These are phyloP conservation scores for Spodoptera litura DNA, from an alignment of 1,140 invertebrate species.

Conservation along the genomic window DNA sequence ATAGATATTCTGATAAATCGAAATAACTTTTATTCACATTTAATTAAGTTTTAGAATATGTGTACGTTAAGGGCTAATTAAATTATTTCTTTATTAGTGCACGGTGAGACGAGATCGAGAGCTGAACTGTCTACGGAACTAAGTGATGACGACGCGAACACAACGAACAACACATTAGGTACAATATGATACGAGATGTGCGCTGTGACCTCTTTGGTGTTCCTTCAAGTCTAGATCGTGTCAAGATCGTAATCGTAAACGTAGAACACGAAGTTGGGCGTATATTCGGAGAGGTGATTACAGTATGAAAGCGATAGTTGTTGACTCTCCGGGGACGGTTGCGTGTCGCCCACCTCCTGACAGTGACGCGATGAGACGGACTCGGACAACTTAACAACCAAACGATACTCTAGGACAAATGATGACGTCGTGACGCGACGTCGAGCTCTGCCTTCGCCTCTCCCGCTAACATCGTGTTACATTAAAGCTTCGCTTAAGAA, in stretches of 20 bases:
- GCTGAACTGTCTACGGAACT: conserved; percentile 42
- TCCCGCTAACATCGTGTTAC: conserved; percentile 65
- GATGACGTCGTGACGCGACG: conserved; percentile 45
- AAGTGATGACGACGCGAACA: conserved; percentile 1
- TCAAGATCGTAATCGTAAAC: conserved; percentile 19
- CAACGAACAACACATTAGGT: conserved; percentile 6
- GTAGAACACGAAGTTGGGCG: conserved; percentile 67
- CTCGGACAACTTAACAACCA: conserved; percentile 34
- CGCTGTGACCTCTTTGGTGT: conserved; percentile 19
- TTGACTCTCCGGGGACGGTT: conserved; percentile 76
- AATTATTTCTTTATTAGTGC: conserved; percentile 72
- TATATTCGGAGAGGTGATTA: conserved; percentile 74
- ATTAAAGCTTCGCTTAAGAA: conserved; percentile 81
- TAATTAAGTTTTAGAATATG: conserved; percentile 84
- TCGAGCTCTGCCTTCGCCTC: conserved; percentile 56
- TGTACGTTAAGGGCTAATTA: conserved; percentile 79
- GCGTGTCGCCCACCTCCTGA: conserved; percentile 66
- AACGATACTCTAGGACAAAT: conserved; percentile 11
- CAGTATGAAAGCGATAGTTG: conserved; percentile 62
- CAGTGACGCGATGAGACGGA: conserved; percentile 23
- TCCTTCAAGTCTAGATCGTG: conserved; percentile 11
- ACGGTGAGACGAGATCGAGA: conserved; percentile 76
- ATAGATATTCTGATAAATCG: conserved; percentile 83
- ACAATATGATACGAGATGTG: conserved; percentile 9
- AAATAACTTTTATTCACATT: conserved; percentile 85